Percentiles rank a stretch among this genome's conserved stretches.
Evolutionary conservation across 2,888 invertebrate species (phyloP).

Genomic region (Ceriagrion tenellum): DNA sequence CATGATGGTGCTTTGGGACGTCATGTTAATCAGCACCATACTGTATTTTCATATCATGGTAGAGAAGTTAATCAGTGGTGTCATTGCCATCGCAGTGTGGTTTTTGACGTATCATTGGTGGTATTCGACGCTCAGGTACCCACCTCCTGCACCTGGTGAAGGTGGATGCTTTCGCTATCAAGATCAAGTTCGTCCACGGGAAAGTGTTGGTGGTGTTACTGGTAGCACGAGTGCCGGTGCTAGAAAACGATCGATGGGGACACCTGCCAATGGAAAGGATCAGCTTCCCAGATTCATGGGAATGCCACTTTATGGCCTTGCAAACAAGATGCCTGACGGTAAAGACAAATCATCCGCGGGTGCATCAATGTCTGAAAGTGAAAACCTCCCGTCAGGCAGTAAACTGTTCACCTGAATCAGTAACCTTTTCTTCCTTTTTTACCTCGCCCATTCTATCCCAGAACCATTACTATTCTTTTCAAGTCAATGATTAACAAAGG

Average conservation of each 20-base stretch:
- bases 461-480: not conserved
- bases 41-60: constrained; percentile 98
- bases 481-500: not conserved
- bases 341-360: constrained; percentile 23
- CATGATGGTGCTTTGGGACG: constrained; percentile 94
- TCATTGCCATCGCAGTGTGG: constrained; percentile 94
- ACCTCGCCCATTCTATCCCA: not conserved
- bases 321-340: constrained; percentile 70
- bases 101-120: constrained; percentile 92
- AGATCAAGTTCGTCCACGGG: constrained; percentile 78
- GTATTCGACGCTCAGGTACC: constrained; percentile 83
- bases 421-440: not conserved
- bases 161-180: constrained; percentile 91
- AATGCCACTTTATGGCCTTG: constrained; percentile 84
- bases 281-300: constrained; percentile 86
- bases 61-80: constrained; percentile 94
- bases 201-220: constrained; percentile 30
- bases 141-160: constrained; percentile 87
- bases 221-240: not conserved
- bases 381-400: not conserved
- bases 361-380: not conserved
- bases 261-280: constrained; percentile 69
- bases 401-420: constrained; percentile 22
- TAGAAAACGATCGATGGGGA: constrained; percentile 1
- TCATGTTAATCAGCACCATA: constrained; percentile 95